Conservation (phyloP, 2,113 vertebrate genomes). For the Caretta caretta region DNA sequence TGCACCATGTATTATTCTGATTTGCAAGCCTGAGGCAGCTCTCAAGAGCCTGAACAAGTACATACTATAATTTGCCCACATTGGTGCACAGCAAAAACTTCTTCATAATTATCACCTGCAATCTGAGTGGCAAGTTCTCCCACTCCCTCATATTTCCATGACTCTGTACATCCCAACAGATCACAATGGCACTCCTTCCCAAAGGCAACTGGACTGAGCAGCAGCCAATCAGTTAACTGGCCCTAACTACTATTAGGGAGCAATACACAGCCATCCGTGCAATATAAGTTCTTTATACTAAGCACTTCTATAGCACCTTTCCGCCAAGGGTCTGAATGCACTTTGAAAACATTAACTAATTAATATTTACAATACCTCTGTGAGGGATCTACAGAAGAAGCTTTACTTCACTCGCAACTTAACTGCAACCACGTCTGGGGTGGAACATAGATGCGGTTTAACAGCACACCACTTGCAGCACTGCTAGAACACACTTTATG, state of each 20-base stretch:
- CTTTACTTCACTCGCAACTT: neutral
- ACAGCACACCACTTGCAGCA: neutral
- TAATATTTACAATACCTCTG: rapidly evolving
- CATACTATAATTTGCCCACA: neutral
- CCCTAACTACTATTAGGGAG: rapidly evolving
- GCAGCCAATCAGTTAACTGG: rapidly evolving
- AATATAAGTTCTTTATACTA: rapidly evolving
- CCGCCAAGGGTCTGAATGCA: rapidly evolving
- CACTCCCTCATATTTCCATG: neutral
- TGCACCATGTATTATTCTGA: neutral
- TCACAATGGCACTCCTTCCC: neutral
- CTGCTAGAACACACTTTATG: neutral
- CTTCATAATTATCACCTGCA: neutral
- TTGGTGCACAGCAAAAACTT: neutral
- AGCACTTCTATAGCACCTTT: rapidly evolving
- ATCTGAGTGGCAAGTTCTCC: neutral
- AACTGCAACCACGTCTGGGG: rapidly evolving
- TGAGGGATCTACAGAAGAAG: neutral
- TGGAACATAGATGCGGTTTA: neutral
- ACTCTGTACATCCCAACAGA: neutral
- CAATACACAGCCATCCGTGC: rapidly evolving
- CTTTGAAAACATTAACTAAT: rapidly evolving
- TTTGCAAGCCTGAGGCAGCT: neutral
- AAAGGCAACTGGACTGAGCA: neutral
- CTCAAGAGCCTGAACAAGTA: neutral